phyloP scores from a whole-genome alignment of 2,113 vertebrate genomes.

The Salminus brasiliensis region DNA sequence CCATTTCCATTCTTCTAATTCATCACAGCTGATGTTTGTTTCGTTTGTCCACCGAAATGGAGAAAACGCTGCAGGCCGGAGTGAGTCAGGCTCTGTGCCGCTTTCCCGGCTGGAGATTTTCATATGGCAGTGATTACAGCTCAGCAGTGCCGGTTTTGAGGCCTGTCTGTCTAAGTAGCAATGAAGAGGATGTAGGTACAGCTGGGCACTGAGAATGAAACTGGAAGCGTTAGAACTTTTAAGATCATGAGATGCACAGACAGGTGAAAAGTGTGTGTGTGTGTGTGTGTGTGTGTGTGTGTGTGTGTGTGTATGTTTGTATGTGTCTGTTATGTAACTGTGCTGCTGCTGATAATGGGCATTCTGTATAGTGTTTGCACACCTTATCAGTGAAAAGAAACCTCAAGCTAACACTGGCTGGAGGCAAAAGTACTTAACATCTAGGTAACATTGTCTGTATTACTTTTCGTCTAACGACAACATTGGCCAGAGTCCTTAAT shows the following conservation, averaged over 20 bases:
- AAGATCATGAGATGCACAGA: not conserved
- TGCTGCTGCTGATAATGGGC: conserved; percentile 12
- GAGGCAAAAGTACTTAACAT: too few species aligned
- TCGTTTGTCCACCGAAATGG: not conserved
- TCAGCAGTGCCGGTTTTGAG: not conserved
- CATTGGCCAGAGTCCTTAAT: too few species aligned
- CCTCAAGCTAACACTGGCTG: too few species aligned
- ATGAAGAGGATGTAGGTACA: not conserved
- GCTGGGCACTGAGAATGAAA: not conserved
- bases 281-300: not conserved
- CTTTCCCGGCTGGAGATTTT: not conserved
- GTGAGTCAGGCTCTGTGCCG: not conserved
- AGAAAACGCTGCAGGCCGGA: not conserved
- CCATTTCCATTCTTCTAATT: not conserved
- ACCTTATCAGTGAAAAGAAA: conserved; percentile 1
- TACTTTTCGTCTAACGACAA: too few species aligned
- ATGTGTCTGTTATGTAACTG: conserved; percentile 15
- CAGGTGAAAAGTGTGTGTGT: not conserved
- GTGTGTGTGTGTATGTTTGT: not conserved
- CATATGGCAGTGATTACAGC: not conserved
- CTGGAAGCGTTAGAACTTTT: not conserved
- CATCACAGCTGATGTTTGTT: not conserved
- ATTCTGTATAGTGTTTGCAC: conserved; percentile 1
- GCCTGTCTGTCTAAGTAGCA: not conserved
- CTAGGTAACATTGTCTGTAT: too few species aligned